Percentiles rank a stretch among this genome's conserved stretches.
phyloP scores from a whole-genome alignment of 2,797 vertebrate species.

The Luscinia megarhynchos region DNA sequence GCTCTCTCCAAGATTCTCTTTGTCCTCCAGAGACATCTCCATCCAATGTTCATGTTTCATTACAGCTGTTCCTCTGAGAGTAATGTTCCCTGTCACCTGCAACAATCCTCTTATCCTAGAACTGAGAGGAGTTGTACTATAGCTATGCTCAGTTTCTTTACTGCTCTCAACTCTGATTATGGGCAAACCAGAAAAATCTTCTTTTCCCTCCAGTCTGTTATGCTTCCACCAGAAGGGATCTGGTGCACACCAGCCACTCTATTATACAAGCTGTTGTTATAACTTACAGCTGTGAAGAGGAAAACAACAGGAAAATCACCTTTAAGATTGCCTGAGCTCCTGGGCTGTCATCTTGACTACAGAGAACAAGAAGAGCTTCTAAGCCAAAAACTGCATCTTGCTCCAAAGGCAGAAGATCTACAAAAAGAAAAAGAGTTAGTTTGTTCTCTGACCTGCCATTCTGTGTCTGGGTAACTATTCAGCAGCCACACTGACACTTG shows the following conservation, averaged over 20 bases:
- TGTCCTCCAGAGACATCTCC: not conserved
- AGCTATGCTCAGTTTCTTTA: not conserved
- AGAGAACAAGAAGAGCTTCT: slow-evolving; percentile 93
- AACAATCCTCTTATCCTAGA: not conserved
- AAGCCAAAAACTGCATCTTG: slow-evolving; percentile 94
- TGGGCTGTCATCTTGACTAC: slow-evolving; percentile 89
- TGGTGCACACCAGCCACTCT: not conserved
- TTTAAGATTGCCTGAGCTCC: slow-evolving; percentile 90
- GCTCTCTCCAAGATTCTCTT: not conserved
- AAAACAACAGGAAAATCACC: slow-evolving; percentile 75
- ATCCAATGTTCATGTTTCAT: not conserved
- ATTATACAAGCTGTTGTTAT: not conserved
- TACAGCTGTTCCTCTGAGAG: not conserved
- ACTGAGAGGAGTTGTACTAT: not conserved
- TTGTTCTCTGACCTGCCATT: not conserved
- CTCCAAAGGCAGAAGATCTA: slow-evolving; percentile 91
- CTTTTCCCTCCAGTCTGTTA: not conserved
- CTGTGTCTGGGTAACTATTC: not conserved
- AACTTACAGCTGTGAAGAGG: not conserved
- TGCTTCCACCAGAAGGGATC: not conserved
- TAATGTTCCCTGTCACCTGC: not conserved
- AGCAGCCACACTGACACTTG: not conserved
- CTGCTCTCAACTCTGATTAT: not conserved
- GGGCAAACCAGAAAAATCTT: not conserved
- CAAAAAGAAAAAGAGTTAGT: not conserved